A percentile compares a stretch with the other conserved stretches of the same genome.
phyloP scores from a whole-genome alignment of 2,888 invertebrate species.

The Ochropleura leucogaster region DNA sequence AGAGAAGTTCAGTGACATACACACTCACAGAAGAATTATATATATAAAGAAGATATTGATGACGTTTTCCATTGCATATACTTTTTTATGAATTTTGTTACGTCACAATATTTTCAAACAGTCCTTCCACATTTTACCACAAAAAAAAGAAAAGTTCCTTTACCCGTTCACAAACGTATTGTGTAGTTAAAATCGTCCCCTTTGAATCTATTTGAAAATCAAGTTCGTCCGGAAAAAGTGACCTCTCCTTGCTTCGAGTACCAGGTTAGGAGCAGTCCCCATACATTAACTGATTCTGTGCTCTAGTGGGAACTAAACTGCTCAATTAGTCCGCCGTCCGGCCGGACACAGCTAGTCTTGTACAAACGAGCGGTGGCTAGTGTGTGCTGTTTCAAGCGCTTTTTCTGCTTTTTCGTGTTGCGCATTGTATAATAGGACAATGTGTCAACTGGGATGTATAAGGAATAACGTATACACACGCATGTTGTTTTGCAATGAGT shows the following conservation, averaged over 20 bases:
- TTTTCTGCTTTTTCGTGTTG: conserved; percentile 23
- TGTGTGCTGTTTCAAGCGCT: conserved; percentile 9
- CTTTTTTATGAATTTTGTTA: neutral
- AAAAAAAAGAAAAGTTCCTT: neutral
- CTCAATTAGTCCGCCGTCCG: conserved; percentile 53
- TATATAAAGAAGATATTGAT: too few relatives aligned
- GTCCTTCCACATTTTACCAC: neutral
- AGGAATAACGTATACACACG: neutral
- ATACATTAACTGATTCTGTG: conserved; percentile 35
- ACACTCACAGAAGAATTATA: too few relatives aligned
- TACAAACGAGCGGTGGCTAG: conserved; percentile 46
- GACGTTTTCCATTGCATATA: neutral
- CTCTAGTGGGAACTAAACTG: conserved; percentile 55
- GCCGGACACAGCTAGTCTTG: conserved; percentile 17
- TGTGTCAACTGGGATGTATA: neutral
- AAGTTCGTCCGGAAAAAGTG: conserved; percentile 4
- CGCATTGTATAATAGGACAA: too few relatives aligned
- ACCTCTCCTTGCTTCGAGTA: conserved; percentile 16
- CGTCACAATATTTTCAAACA: neutral
- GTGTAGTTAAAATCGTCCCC: neutral
- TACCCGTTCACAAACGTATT: neutral
- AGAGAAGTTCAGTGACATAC: too few relatives aligned
- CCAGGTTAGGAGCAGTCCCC: conserved; percentile 24
- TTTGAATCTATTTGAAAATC: conserved; percentile 13
- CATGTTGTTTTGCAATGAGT: neutral